Evolutionary conservation across 2,797 vertebrate species (phyloP), one percentile per base, ranked within the genome.

Genomic region (Salarias fasciatus): DNA sequence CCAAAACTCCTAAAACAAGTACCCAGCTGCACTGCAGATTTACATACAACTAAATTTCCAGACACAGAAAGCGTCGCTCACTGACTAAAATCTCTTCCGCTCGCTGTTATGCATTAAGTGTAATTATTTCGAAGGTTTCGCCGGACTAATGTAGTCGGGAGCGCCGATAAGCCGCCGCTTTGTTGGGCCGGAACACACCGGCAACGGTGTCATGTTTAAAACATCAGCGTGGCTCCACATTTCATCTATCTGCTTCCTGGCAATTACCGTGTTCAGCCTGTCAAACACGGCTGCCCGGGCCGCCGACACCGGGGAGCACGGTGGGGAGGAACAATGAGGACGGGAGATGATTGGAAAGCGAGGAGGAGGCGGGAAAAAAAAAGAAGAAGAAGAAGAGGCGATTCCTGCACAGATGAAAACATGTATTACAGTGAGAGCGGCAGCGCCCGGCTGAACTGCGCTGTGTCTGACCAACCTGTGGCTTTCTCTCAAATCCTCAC

Each of bases 201-300:
- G 10, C 72, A 46, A 6, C 44, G 4, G 12, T 9, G 1, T 70
- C 66, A 79, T 75, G 71, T 78, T 72, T 83, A 63, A 84, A 81
- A 81, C 73, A 77, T 83, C 36, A 31, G 40, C 48, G 3, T 18
- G 0, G 11, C 28, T 62, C 57, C 48, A 35, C 47, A 18, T 73
- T 67, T 56, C 69, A 63, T 63, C 52, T 48, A 42, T 37, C 50
- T 13, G 63, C 10, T 33, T 51, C 11, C 29, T 8, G 41, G 33
- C 60, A 78, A 75, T 87, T 70, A 68, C 58, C 15, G 65, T 11
- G 50, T 43, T 78, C 56, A 63, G 48, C 44, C 66, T 56, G 65
- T 81, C 29, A 80, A 69, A 69, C 63, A 44, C 2, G 38, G 57
- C 63, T 1, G 15, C 66, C 37, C 1, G 57, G 53, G 13, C 61